Conservation (phyloP, 2,888 invertebrate species). For the Mylabris sibirica region DNA sequence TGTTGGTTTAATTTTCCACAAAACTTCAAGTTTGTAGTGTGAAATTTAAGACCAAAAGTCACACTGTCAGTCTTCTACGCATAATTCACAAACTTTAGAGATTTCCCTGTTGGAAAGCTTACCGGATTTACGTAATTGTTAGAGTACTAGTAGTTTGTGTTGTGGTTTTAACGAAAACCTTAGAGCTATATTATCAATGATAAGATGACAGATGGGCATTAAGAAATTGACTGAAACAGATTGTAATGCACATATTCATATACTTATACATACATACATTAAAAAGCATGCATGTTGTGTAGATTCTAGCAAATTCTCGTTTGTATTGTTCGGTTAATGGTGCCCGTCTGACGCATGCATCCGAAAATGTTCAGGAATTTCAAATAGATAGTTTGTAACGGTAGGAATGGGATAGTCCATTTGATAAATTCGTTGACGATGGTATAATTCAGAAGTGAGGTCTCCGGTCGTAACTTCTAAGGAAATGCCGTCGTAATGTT, state of each 20-base stretch:
- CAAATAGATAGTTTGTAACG: slow-evolving; percentile 5
- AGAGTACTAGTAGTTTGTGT: slow-evolving; percentile 32
- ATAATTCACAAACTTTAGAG: slow-evolving; percentile 34
- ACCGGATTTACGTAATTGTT: slow-evolving; percentile 35
- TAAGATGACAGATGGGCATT: background rate
- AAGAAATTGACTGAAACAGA: background rate
- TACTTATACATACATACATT: background rate
- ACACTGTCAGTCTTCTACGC: slow-evolving; percentile 17
- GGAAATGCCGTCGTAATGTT: slow-evolving; percentile 20
- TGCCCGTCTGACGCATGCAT: slow-evolving; percentile 20
- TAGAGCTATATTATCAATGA: background rate
- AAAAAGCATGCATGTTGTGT: background rate
- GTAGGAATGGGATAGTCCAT: background rate
- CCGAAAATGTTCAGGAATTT: slow-evolving; percentile 28
- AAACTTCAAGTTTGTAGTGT: background rate
- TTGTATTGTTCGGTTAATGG: slow-evolving; percentile 27
- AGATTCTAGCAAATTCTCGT: slow-evolving; percentile 4
- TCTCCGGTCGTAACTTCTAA: slow-evolving; percentile 11
- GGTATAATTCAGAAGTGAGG: slow-evolving; percentile 12
- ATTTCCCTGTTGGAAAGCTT: slow-evolving; percentile 27
- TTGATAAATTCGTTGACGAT: slow-evolving; percentile 10
- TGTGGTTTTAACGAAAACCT: slow-evolving; percentile 20
- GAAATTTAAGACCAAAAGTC: slow-evolving; percentile 15
- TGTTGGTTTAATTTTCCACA: slow-evolving; percentile 5
- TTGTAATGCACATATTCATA: background rate